Base-by-base conservation (phyloP, 1,140 invertebrate genomes). In the Lordiphosa stackelbergi region DNA sequence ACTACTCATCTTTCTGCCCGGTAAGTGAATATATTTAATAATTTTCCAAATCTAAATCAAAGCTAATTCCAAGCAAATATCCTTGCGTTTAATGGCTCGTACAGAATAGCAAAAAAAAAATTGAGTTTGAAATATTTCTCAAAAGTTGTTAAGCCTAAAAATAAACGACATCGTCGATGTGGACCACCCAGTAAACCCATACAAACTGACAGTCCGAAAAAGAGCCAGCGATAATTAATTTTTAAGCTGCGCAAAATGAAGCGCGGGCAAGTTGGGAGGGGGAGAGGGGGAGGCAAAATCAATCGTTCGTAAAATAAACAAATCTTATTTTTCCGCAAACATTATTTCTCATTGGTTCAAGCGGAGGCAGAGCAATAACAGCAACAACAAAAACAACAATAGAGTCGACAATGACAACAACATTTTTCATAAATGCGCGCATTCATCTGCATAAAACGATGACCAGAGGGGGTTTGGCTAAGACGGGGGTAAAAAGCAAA, bases 231-330 rank as follows among this genome's bases (percentile, higher is more conserved):
- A 83, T 83, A 83, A 83, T 83, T 83, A 83, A 83, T 83, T 83
- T 83, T 83, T 83, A 83, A 83, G 77, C 77, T 81, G 69, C 72
- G 70, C 61, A 77, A 83, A 83, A 77, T 84, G 77, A 83, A 69
- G 73, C 72, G 72, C 60, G 66, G 71, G 66, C 66, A 46, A 62
- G 51, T 62, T 55, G 40, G 47, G 10, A 10, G 19, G 37, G 13
- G 35, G 41, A 34, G 35, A 51, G 37, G 22, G 53, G 53, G 43
- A 38, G 57, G 41, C 37, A 53, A 73, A 83, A 83, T 83, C 77
- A 83, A 83, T 83, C 77, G 77, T 77, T 83, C 72, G 77, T 81
- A 83, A 83, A 83, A 83, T 83, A 83, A 83, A 83, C 77, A 83
- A 83, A 83, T 83, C 77, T 83, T 83, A 83, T 83, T 83, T 81